These are phyloP conservation scores for Pachyseris speciosa DNA, from an alignment of 64 coral and sea anemone genomes.

Conservation along the genomic window DNA sequence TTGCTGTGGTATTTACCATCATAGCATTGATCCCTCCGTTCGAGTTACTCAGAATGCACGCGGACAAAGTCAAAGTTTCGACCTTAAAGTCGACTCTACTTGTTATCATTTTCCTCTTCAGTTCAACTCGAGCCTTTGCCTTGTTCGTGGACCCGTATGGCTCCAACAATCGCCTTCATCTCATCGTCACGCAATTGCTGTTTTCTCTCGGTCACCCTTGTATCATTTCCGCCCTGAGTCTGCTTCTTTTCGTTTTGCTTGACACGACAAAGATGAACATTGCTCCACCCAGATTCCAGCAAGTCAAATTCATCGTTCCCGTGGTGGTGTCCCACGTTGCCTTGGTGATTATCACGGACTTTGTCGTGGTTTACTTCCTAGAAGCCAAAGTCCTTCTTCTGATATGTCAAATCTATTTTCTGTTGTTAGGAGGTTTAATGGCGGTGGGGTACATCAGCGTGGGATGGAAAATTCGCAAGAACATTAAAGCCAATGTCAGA, in stretches of 20 bases:
- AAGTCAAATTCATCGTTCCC: conserved; percentile 64
- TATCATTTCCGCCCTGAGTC: conserved; percentile 71
- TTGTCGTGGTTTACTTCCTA: conserved; percentile 67
- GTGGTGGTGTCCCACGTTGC: conserved; percentile 72
- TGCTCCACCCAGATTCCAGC: conserved; percentile 89
- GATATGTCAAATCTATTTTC: conserved; percentile 78
- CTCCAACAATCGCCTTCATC: conserved; percentile 49
- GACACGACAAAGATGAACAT: conserved; percentile 97
- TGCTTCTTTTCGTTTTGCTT: conserved; percentile 87
- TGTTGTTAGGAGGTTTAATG: conserved; percentile 50
- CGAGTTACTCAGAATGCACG: conserved; percentile 67
- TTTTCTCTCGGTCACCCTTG: conserved; percentile 87
- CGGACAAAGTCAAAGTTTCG: conserved; percentile 41
- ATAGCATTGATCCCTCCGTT: conserved; percentile 50
- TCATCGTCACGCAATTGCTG: conserved; percentile 34
- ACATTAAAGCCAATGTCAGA: conserved; percentile 55
- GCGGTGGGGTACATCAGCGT: conserved; percentile 77
- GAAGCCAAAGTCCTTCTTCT: conserved; percentile 76
- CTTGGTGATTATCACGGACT: conserved; percentile 72
- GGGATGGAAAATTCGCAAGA: conserved; percentile 70
- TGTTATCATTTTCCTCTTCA: conserved; percentile 66
- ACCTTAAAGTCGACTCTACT: conserved; percentile 70
- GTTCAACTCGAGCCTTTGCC: conserved; percentile 56
- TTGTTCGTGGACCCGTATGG: conserved; percentile 80
- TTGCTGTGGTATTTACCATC: conserved; percentile 52